Percentiles rank a stretch among this genome's conserved stretches.
Conservation (phyloP, 2,888 invertebrate species). For the Mesoligia furuncula region DNA sequence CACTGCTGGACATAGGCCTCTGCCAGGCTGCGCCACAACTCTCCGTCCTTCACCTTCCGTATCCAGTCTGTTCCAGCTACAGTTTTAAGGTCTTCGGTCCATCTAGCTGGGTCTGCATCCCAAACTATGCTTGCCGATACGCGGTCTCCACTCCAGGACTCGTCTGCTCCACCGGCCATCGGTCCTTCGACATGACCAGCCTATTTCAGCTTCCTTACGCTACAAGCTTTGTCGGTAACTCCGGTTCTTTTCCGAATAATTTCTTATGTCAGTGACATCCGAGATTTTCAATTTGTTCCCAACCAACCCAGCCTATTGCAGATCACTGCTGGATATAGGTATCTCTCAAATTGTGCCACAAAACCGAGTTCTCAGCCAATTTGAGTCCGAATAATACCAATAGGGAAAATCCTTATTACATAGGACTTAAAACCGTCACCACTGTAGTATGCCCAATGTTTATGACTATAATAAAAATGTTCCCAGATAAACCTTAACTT, state of each 20-base stretch:
- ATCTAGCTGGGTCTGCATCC: not conserved
- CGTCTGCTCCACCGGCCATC: not conserved
- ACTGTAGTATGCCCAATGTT: not conserved
- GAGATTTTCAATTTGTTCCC: not conserved
- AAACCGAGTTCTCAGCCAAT: not conserved
- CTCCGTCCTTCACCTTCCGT: not conserved
- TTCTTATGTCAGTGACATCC: not conserved
- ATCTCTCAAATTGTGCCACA: not conserved
- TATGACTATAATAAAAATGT: slow-evolving; percentile 5
- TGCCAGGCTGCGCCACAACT: not conserved
- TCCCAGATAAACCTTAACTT: not conserved
- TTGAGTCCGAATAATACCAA: not conserved
- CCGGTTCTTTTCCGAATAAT: not conserved
- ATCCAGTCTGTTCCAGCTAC: not conserved
- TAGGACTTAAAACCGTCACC: not conserved
- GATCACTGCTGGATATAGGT: not conserved
- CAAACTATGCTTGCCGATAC: not conserved
- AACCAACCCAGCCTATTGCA: no score
- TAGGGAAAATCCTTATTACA: not conserved
- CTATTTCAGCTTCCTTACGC: not conserved
- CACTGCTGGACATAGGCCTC: not conserved
- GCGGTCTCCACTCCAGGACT: not conserved
- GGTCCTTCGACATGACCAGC: not conserved
- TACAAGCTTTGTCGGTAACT: not conserved
- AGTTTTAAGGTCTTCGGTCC: not conserved